Evolutionary conservation across 1,140 invertebrate species (phyloP).

Genomic region (Drosophila orena): DNA sequence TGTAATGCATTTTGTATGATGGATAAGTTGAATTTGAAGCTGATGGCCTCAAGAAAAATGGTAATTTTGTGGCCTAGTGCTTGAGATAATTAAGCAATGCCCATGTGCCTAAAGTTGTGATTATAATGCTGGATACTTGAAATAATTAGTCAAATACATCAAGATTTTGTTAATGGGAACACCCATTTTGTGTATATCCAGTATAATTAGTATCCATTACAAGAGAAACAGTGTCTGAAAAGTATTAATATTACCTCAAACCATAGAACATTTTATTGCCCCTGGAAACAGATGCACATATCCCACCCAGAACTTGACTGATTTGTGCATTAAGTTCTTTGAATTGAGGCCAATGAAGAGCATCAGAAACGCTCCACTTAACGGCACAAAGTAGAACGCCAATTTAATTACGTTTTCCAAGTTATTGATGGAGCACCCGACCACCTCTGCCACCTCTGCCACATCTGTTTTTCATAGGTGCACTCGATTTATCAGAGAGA

Average conservation of each 20-base stretch:
- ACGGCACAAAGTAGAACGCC: slow-evolving; percentile 36
- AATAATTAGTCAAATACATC: background rate
- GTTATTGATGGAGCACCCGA: slow-evolving; percentile 42
- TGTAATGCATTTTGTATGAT: slow-evolving; percentile 50
- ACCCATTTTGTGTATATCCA: background rate
- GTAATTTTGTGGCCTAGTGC: slow-evolving; percentile 16
- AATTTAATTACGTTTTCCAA: slow-evolving; percentile 64
- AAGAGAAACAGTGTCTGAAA: background rate
- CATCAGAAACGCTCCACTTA: slow-evolving; percentile 27
- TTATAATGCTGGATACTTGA: background rate
- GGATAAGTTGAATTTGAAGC: slow-evolving; percentile 33
- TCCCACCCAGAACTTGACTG: slow-evolving; percentile 44
- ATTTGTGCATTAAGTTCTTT: slow-evolving; percentile 57
- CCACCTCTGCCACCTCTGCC: slow-evolving; percentile 13
- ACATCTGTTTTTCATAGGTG: slow-evolving; percentile 65
- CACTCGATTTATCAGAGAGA: slow-evolving; percentile 21
- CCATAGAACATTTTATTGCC: slow-evolving; percentile 15
- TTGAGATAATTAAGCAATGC: slow-evolving; percentile 6
- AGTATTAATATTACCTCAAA: background rate
- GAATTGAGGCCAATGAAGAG: slow-evolving; percentile 41
- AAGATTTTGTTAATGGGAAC: background rate
- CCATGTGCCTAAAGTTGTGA: background rate
- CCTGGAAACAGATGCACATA: slow-evolving; percentile 31
- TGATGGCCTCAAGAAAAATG: slow-evolving; percentile 18
- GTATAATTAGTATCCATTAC: background rate